A percentile compares a stretch with the other conserved stretches of the same genome.
Evolutionary conservation across 2,113 vertebrate species (phyloP).

Genomic region (Sitta europaea): DNA sequence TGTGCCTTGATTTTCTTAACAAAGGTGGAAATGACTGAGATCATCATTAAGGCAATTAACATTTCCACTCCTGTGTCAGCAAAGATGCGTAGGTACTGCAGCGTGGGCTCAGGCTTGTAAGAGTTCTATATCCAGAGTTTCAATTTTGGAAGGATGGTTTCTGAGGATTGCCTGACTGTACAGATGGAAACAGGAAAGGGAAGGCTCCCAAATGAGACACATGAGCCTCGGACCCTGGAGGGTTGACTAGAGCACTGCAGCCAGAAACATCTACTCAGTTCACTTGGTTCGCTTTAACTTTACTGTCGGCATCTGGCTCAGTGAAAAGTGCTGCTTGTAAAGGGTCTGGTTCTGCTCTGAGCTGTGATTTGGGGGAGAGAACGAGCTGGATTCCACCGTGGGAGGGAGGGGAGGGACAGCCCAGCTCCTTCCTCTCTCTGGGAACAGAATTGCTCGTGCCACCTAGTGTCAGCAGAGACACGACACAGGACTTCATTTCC

Average conservation of each 20-base stretch:
- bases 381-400: neutral
- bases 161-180: neutral
- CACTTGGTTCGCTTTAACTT: neutral
- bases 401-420: neutral
- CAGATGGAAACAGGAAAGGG: neutral
- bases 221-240: neutral
- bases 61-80: neutral
- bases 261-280: neutral
- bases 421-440: neutral
- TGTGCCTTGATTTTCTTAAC: neutral
- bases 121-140: neutral
- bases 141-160: rapidly evolving
- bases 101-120: neutral
- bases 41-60: neutral
- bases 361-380: neutral
- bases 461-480: neutral
- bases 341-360: neutral
- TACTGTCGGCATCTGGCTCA: neutral
- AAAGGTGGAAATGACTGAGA: neutral
- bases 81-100: neutral
- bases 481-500: neutral
- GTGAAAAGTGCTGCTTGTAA: neutral
- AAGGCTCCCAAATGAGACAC: neutral
- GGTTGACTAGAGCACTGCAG: neutral
- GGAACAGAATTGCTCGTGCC: neutral